Evolutionary conservation across 2,888 invertebrate species (phyloP).

Genomic region (Cremastinae sp.): DNA sequence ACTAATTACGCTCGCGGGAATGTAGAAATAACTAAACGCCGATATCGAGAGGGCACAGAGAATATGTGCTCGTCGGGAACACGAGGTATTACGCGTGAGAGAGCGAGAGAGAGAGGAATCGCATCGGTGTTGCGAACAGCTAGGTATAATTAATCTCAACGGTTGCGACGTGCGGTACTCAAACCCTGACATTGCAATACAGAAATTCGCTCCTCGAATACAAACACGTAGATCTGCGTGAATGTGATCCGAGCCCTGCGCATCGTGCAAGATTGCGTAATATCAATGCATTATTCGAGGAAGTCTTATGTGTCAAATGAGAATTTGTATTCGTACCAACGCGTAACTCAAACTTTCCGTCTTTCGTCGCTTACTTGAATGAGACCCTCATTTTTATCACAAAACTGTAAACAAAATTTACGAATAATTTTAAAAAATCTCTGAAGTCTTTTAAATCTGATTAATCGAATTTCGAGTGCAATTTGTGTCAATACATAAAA

Average conservation of each 20-base stretch:
- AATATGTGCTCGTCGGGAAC: conserved; percentile 17
- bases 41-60: conserved; percentile 12
- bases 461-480: too few relatives aligned
- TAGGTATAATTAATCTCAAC: conserved; percentile 57
- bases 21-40: conserved; percentile 28
- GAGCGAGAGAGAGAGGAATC: too few relatives aligned
- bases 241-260: conserved; percentile 4
- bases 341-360: too few relatives aligned
- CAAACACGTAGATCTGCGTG: conserved; percentile 10
- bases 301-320: conserved; percentile 22
- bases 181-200: conserved; percentile 19
- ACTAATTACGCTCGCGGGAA: conserved; percentile 41
- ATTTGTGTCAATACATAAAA: too few relatives aligned
- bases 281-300: conserved; percentile 35
- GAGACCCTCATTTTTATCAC: too few relatives aligned
- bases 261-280: conserved; percentile 45
- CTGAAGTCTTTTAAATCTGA: too few relatives aligned
- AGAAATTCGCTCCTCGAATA: conserved; percentile 37
- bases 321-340: conserved; percentile 34
- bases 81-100: conserved; percentile 34
- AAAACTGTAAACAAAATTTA: too few relatives aligned
- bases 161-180: conserved; percentile 29
- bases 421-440: too few relatives aligned
- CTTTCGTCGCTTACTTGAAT: too few relatives aligned
- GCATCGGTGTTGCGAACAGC: conserved; percentile 41